Conservation (phyloP, 2,797 vertebrate genomes). For the Taeniopygia guttata region DNA sequence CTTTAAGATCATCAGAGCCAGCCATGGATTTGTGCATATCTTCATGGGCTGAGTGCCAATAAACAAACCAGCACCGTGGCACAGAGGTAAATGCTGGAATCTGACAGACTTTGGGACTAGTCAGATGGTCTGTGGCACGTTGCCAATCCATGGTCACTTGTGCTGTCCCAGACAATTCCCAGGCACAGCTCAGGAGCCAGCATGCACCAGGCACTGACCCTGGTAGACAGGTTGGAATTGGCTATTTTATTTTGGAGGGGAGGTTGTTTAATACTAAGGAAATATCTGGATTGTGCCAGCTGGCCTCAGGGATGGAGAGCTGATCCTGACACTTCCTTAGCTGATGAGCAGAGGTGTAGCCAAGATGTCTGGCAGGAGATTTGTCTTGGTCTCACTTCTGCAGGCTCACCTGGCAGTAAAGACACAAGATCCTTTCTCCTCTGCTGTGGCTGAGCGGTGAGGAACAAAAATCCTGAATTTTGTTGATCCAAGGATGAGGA, state of each 20-base stretch:
- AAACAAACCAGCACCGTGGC: not conserved
- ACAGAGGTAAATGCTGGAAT: not conserved
- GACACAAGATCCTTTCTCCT: not conserved
- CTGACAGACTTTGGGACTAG: not conserved
- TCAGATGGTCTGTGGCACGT: not conserved
- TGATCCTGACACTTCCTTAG: not conserved
- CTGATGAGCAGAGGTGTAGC: not conserved
- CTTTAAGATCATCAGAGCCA: not conserved
- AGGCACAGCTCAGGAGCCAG: not conserved
- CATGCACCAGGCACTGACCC: not conserved
- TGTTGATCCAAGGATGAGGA: not conserved
- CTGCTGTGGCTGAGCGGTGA: not conserved
- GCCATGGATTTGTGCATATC: too few relatives aligned
- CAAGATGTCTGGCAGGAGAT: slow-evolving; percentile 5
- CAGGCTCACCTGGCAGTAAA: not conserved
- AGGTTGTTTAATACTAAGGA: not conserved
- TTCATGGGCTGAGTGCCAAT: not conserved
- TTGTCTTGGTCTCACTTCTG: slow-evolving; percentile 22
- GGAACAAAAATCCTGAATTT: not conserved
- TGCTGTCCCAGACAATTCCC: not conserved
- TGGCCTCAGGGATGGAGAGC: not conserved
- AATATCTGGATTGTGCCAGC: not conserved
- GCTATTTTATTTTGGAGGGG: not conserved
- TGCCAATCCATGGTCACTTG: not conserved
- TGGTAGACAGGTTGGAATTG: not conserved